Percentiles rank a stretch among this genome's conserved stretches.
phyloP scores from a whole-genome alignment of 2,888 invertebrate genomes.

The Cheilosia impressa region DNA sequence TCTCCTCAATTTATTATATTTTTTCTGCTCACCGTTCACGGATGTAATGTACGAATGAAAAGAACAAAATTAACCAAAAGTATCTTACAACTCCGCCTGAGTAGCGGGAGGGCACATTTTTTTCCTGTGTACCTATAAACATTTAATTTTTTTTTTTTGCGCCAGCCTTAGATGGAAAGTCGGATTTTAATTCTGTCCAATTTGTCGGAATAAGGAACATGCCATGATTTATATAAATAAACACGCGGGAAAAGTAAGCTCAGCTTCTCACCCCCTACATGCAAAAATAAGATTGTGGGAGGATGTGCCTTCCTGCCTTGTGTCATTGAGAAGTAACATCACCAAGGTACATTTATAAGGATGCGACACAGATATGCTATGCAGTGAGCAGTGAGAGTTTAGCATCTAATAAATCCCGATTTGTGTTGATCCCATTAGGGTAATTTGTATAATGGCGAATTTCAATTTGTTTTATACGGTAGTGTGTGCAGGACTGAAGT shows the following conservation, averaged over 20 bases:
- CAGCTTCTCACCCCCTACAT: not conserved
- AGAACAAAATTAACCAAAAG: constrained; percentile 21
- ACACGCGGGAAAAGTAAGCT: constrained; percentile 29
- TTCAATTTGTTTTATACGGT: constrained; percentile 20
- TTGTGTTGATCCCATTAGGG: constrained; percentile 72
- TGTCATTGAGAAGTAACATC: constrained; percentile 27
- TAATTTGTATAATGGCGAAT: constrained; percentile 56
- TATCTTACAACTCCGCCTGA: constrained; percentile 40
- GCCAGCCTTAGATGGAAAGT: constrained; percentile 31
- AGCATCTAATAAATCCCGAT: constrained; percentile 69
- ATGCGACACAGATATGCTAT: constrained; percentile 38
- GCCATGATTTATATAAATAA: constrained; percentile 55
- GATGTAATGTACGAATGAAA: constrained; percentile 33
- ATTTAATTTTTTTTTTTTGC: not conserved
- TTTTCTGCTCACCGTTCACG: constrained; percentile 38
- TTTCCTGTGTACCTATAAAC: not conserved
- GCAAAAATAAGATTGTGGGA: no score
- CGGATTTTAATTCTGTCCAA: constrained; percentile 70
- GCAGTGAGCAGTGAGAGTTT: constrained; percentile 16
- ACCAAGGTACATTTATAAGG: constrained; percentile 9
- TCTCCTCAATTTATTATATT: constrained; percentile 29
- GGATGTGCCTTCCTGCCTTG: not conserved
- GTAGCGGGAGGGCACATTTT: not conserved
- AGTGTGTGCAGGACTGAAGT: constrained; percentile 1
- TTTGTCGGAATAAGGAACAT: constrained; percentile 71